These are phyloP conservation scores for Tuberolachnus salignus DNA, from an alignment of 2,888 invertebrate genomes.

Conservation along the genomic window DNA sequence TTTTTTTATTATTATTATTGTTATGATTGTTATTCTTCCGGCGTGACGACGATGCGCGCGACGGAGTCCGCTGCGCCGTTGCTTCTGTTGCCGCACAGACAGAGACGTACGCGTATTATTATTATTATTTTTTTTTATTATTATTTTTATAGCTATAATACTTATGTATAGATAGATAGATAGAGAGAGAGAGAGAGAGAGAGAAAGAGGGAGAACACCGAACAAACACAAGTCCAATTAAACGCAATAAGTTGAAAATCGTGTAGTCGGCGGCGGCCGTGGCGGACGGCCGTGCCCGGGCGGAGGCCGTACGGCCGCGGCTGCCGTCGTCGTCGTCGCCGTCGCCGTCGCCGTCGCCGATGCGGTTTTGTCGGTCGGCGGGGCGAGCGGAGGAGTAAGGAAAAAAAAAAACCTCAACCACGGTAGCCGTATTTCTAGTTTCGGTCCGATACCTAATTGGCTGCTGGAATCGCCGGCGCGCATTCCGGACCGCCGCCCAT, in stretches of 20 bases:
- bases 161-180: too few species aligned
- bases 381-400: background rate
- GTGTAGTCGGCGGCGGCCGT: constrained; percentile 12
- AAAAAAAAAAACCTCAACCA: constrained; percentile 25
- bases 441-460: constrained; percentile 53
- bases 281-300: background rate
- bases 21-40: constrained; percentile 15
- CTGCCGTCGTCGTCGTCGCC: background rate
- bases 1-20: constrained; percentile 4
- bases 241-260: constrained; percentile 51
- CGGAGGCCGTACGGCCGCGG: background rate
- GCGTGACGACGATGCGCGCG: background rate
- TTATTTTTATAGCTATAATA: too few species aligned
- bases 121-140: too few species aligned
- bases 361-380: constrained; percentile 14
- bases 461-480: constrained; percentile 37
- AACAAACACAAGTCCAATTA: constrained; percentile 45
- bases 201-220: too few species aligned
- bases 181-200: too few species aligned
- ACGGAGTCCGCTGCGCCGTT: too few species aligned
- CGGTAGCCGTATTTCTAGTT: constrained; percentile 52
- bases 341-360: background rate
- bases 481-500: constrained; percentile 56
- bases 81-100: background rate
- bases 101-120: constrained; percentile 7